These are phyloP conservation scores for Aurelia coerulea DNA, from an alignment of 30 jellyfish, hydroid and myxozoan genomes.

Conservation along the genomic window DNA sequence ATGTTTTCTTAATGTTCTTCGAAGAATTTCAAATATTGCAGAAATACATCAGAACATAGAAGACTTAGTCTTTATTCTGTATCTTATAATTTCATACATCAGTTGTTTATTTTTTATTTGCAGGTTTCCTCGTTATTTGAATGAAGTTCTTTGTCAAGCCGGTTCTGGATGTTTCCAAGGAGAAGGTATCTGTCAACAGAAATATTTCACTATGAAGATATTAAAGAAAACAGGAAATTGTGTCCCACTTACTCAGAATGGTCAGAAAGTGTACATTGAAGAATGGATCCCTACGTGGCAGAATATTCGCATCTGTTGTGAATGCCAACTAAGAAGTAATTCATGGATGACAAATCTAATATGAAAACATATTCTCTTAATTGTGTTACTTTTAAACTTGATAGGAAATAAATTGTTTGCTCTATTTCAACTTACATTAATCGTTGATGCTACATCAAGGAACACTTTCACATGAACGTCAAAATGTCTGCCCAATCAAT, in stretches of 20 bases:
- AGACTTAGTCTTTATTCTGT: too few species aligned
- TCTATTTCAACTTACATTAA: too few species aligned
- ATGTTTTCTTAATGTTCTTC: too few species aligned
- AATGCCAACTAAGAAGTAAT: slow-evolving; percentile 10
- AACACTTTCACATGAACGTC: too few species aligned
- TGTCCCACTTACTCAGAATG: slow-evolving; percentile 11
- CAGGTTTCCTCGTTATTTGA: neutral
- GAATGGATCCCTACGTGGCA: slow-evolving; percentile 15
- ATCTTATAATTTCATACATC: too few species aligned
- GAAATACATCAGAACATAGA: too few species aligned
- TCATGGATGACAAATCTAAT: neutral
- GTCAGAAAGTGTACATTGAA: slow-evolving; percentile 7
- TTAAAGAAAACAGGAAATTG: slow-evolving; percentile 8
- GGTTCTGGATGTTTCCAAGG: neutral
- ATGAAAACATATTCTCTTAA: neutral
- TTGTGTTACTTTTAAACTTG: too few species aligned
- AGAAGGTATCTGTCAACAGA: neutral
- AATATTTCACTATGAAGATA: slow-evolving; percentile 7
- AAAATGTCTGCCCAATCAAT: too few species aligned
- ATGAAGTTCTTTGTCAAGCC: neutral
- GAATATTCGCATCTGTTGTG: slow-evolving; percentile 5
- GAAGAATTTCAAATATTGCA: too few species aligned
- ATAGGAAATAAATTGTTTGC: too few species aligned
- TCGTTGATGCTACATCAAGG: too few species aligned
- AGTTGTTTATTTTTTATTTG: too few species aligned